Percentiles rank a stretch among this genome's conserved stretches.
Conservation (phyloP, 2,797 vertebrate genomes). For the Apogon hyalosoma region DNA sequence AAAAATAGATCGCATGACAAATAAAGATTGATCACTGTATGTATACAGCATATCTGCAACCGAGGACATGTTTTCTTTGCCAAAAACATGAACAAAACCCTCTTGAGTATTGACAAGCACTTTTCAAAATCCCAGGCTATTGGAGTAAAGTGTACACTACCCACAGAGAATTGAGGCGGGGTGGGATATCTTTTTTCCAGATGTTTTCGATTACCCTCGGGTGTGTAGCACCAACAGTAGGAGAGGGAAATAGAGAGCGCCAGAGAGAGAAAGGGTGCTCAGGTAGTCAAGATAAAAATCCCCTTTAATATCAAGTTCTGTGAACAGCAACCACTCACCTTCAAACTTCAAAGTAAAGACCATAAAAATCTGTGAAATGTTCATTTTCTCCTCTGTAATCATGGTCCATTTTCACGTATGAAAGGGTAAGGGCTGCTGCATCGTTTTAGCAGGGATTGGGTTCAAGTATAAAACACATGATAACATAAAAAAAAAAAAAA, state of each 20-base stretch:
- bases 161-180: constrained; percentile 36
- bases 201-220: constrained; percentile 64
- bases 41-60: not conserved
- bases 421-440: constrained; percentile 35
- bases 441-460: constrained; percentile 4
- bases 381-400: constrained; percentile 24
- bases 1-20: too few relatives aligned
- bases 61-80: constrained; percentile 7
- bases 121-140: constrained; percentile 43
- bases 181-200: constrained; percentile 53
- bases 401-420: constrained; percentile 5
- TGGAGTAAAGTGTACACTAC: constrained; percentile 25
- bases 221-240: constrained; percentile 11
- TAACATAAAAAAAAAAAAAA: not conserved
- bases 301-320: constrained; percentile 52
- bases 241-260: not conserved
- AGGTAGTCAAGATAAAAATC: constrained; percentile 41
- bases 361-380: constrained; percentile 30
- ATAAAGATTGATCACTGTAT: too few relatives aligned
- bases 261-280: not conserved
- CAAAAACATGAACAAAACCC: constrained; percentile 12
- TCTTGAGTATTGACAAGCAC: constrained; percentile 5
- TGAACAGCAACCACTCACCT: constrained; percentile 49
- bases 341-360: constrained; percentile 55
- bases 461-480: constrained; percentile 1